Evolutionary conservation across 2,888 invertebrate genomes (phyloP).

Genomic region (Octodonta nipae): DNA sequence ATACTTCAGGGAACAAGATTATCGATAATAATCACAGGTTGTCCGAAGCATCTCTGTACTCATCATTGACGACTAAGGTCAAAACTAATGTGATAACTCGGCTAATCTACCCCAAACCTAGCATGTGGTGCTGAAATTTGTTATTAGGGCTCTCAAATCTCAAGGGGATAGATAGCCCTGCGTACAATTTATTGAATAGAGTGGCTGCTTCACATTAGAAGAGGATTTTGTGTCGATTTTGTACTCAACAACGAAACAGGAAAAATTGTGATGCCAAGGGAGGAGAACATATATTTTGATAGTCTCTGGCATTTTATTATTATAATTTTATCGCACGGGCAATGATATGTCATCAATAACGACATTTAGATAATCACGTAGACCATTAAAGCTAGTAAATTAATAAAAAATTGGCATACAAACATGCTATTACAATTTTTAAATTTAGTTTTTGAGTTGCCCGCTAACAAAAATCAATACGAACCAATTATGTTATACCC

Average conservation of each 20-base stretch:
- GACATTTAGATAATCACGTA: not conserved
- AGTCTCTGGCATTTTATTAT: too few relatives aligned
- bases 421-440: too few relatives aligned
- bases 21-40: constrained; percentile 26
- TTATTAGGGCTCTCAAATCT: constrained; percentile 18
- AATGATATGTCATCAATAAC: not conserved
- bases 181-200: too few relatives aligned
- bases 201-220: too few relatives aligned
- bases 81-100: constrained; percentile 22
- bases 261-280: not conserved
- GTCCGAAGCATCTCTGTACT: constrained; percentile 12
- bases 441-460: too few relatives aligned
- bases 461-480: too few relatives aligned
- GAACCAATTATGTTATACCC: too few relatives aligned
- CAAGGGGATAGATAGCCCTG: not conserved
- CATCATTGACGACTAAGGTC: constrained; percentile 14
- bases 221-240: too few relatives aligned
- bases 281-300: not conserved
- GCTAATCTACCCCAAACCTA: constrained; percentile 22
- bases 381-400: too few relatives aligned
- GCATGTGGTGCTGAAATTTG: constrained; percentile 25
- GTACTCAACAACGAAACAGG: too few relatives aligned
- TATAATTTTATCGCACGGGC: too few relatives aligned
- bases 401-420: too few relatives aligned
- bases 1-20: constrained; percentile 12